These are phyloP conservation scores for Gymnorhina tibicen DNA, from an alignment of 2,113 vertebrate species.

Conservation along the genomic window DNA sequence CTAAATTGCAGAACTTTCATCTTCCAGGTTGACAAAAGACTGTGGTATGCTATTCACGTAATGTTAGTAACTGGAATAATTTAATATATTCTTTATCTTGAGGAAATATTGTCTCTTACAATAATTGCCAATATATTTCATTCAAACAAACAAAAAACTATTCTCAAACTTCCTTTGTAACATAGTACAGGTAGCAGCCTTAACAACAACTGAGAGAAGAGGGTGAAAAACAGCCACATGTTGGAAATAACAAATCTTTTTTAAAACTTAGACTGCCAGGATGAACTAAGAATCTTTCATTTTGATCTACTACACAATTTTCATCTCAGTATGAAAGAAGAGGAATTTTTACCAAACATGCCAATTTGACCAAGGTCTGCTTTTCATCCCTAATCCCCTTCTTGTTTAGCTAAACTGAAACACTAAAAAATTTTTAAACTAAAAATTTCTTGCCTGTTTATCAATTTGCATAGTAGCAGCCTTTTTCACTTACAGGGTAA, in stretches of 20 bases:
- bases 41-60: background rate
- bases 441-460: background rate
- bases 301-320: background rate
- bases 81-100: background rate
- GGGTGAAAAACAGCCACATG: background rate
- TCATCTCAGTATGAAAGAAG: background rate
- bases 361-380: background rate
- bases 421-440: background rate
- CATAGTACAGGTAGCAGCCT: background rate
- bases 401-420: background rate
- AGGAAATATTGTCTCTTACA: background rate
- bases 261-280: background rate
- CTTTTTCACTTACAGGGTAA: background rate
- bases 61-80: background rate
- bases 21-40: background rate
- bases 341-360: background rate
- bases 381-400: background rate
- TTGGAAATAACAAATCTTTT: background rate
- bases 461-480: slow-evolving; percentile 8
- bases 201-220: background rate
- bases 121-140: background rate
- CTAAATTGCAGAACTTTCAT: background rate
- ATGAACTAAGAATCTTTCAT: background rate
- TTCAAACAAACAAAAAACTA: background rate
- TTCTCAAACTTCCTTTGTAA: background rate